Evolutionary conservation across 2,888 invertebrate genomes (phyloP), one percentile per base, ranked within the genome.

Genomic region (Anagyrus pseudococci): DNA sequence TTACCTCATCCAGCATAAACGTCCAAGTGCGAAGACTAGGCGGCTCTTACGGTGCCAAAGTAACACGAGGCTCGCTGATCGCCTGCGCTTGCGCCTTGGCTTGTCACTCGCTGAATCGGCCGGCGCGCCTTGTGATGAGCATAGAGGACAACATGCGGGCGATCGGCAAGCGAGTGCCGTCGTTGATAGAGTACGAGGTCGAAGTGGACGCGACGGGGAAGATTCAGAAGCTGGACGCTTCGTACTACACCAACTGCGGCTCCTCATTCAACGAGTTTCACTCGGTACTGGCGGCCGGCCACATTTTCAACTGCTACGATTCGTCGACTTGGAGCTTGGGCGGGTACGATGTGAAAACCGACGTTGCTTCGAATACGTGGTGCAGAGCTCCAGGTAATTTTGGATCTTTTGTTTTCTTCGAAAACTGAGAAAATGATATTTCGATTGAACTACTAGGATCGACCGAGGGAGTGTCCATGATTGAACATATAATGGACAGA

Each of bases 21-120:
- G 82, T 94, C 0, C 80, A 83, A 46, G 89, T 92, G 0, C 84
- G 87, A 4, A 86, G 94, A 43, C 70, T 94, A 2, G 95, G 95
- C 2, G 95, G 95, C 13, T 91, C 83, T 0, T 96, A 90, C 75
- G 95, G 95, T 0, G 86, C 84, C 0, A 96, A 95, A 81, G 87
- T 92, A 54, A 84, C 86, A 0, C 84, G 92, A 6, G 78, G 85
- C 6, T 78, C 82, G 13, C 81, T 85, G 8, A 76, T 87, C 0
- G 85, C 89, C 0, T 84, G 86, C 25, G 89, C 89, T 0, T 87
- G 90, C 62, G 88, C 91, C 0, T 73, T 95, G 13, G 93, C 89
- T 0, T 87, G 90, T 0, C 78, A 86, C 67, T 84, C 85, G 48
- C 78, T 88, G 48, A 83, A 85, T 74, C 83, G 87, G 52, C 92